phyloP scores from a whole-genome alignment of 2,888 invertebrate species.

The Leptopilina syphax region DNA sequence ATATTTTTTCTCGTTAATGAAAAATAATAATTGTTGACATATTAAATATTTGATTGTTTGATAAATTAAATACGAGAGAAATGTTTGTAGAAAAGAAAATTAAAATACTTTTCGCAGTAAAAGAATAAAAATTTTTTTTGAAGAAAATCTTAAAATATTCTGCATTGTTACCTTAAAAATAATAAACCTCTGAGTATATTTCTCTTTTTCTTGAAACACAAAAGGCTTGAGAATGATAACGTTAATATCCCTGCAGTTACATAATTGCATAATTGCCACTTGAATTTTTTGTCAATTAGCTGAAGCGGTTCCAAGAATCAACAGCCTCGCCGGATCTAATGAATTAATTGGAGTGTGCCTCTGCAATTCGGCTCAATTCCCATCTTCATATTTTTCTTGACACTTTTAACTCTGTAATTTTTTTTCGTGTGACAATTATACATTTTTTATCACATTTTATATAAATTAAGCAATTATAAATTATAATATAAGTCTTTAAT shows the following conservation, averaged over 20 bases:
- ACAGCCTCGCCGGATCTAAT: conserved; percentile 55
- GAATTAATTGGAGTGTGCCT: conserved; percentile 62
- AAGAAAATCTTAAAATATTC: neutral
- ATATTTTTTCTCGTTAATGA: neutral
- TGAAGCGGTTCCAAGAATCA: conserved; percentile 60
- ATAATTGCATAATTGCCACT: conserved; percentile 66
- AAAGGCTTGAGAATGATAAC: conserved; percentile 48
- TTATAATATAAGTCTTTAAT: too few species aligned
- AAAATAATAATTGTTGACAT: neutral
- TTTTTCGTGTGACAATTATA: neutral
- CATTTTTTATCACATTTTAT: too few species aligned
- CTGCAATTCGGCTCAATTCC: conserved; percentile 56
- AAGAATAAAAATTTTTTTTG: neutral
- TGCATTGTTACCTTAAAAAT: neutral
- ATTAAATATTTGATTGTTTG: too few species aligned
- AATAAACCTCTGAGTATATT: conserved; percentile 4
- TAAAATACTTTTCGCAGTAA: neutral
- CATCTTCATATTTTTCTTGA: conserved; percentile 18
- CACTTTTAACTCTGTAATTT: neutral
- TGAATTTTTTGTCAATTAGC: conserved; percentile 57
- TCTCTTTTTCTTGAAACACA: neutral
- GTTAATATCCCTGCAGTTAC: conserved; percentile 62
- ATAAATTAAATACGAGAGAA: too few species aligned
- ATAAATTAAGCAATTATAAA: too few species aligned
- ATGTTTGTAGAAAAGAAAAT: too few species aligned